These are phyloP conservation scores for Cremastinae sp. DNA, from an alignment of 2,888 invertebrate genomes.

Conservation along the genomic window DNA sequence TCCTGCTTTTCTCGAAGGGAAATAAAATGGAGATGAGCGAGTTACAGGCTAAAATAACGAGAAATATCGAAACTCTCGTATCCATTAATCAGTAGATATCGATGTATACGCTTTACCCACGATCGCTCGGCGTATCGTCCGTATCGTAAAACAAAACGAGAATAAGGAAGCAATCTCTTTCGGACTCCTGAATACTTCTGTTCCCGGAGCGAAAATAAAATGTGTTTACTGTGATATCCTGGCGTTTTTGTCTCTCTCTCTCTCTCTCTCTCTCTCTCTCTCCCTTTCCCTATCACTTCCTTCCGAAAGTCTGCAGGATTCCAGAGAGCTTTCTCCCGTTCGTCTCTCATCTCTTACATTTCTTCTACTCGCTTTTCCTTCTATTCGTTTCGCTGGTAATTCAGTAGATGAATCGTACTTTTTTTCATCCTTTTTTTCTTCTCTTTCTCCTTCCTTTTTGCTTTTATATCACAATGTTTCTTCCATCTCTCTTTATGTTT, in stretches of 20 bases:
- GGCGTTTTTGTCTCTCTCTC: conserved; percentile 22
- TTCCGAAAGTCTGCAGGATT: not conserved
- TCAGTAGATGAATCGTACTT: conserved; percentile 40
- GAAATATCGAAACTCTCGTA: conserved; percentile 28
- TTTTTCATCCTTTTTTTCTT: conserved; percentile 8
- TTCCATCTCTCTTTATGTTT: too few relatives aligned
- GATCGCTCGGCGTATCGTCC: conserved; percentile 25
- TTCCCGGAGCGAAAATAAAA: conserved; percentile 59
- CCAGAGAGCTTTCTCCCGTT: conserved; percentile 26
- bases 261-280: not conserved
- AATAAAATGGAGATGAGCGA: not conserved
- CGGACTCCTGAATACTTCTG: conserved; percentile 54
- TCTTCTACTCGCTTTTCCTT: conserved; percentile 41
- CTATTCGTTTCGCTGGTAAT: conserved; percentile 51
- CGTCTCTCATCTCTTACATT: conserved; percentile 41
- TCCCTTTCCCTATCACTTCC: not conserved
- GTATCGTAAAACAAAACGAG: conserved; percentile 33
- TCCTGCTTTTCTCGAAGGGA: not conserved
- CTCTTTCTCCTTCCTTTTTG: not conserved
- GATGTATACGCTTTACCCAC: conserved; percentile 20
- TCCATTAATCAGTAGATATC: conserved; percentile 17
- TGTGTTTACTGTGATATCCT: conserved; percentile 59
- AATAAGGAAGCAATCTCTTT: conserved; percentile 57
- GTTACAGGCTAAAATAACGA: conserved; percentile 13
- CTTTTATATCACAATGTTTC: too few relatives aligned